Percentiles rank a stretch among this genome's conserved stretches.
Evolutionary conservation across 2,797 vertebrate genomes (phyloP).

Genomic region (Karalla daura): DNA sequence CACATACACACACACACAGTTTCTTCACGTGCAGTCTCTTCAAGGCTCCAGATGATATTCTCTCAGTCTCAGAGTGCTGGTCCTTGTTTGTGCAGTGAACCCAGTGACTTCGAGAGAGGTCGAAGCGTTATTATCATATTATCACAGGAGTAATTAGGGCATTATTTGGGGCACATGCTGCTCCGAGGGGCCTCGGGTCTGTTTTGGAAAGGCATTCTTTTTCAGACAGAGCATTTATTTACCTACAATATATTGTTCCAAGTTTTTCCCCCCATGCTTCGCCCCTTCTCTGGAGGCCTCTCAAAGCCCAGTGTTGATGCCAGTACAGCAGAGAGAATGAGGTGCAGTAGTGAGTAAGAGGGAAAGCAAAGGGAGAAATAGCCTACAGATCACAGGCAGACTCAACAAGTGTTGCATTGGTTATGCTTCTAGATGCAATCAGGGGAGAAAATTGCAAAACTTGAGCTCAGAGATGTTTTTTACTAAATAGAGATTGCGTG

Average conservation of each 20-base stretch:
- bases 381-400: conserved; percentile 38
- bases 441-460: conserved; percentile 23
- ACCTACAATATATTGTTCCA: conserved; percentile 82
- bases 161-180: conserved; percentile 76
- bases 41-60: conserved; percentile 74
- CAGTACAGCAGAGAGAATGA: conserved; percentile 75
- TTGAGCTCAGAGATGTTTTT: background rate
- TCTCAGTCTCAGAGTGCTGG: conserved; percentile 63
- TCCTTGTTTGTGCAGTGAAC: conserved; percentile 75
- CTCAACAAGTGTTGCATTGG: conserved; percentile 39
- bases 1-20: conserved; percentile 38
- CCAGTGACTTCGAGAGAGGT: conserved; percentile 70
- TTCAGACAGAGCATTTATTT: conserved; percentile 85
- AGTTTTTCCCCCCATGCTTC: conserved; percentile 75
- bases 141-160: conserved; percentile 77
- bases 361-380: conserved; percentile 55
- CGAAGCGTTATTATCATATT: conserved; percentile 75
- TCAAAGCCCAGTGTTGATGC: conserved; percentile 69
- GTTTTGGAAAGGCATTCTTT: conserved; percentile 79
- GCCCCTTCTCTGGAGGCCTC: conserved; percentile 80
- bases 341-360: conserved; percentile 65
- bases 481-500: conserved; percentile 2
- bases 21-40: conserved; percentile 64
- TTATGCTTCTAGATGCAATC: conserved; percentile 22
- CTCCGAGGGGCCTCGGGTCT: conserved; percentile 62